These are phyloP conservation scores for Vidua chalybeata DNA, from an alignment of 2,113 vertebrate genomes.

Conservation along the genomic window DNA sequence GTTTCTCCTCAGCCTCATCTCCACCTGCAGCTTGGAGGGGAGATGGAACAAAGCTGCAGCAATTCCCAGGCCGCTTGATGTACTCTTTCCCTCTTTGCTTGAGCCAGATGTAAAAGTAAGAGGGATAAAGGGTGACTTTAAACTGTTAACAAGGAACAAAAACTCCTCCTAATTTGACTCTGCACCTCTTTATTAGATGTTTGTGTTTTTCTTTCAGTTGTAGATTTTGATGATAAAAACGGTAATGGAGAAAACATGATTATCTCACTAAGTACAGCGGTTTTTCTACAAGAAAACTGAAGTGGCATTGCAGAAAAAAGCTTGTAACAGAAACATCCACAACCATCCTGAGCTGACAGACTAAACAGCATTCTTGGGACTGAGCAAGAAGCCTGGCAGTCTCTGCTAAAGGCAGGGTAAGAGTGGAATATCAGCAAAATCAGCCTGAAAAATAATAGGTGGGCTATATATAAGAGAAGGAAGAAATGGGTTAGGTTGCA, in stretches of 20 bases:
- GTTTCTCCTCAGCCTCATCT: neutral
- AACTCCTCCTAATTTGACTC: neutral
- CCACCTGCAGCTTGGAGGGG: neutral
- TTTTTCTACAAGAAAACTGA: neutral
- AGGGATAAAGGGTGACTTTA: neutral
- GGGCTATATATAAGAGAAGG: neutral
- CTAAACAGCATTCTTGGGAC: neutral
- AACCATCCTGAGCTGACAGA: neutral
- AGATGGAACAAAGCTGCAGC: neutral
- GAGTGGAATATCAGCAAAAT: neutral
- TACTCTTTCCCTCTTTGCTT: neutral
- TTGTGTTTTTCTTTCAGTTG: neutral
- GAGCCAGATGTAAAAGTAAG: neutral
- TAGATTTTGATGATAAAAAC: neutral
- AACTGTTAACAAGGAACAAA: neutral
- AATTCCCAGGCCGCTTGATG: neutral
- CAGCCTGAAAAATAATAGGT: neutral
- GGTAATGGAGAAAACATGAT: neutral
- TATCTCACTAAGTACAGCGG: neutral
- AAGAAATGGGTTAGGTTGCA: neutral
- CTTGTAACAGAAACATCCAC: neutral
- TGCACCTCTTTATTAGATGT: neutral
- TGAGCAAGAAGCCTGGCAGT: neutral
- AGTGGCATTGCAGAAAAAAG: neutral
- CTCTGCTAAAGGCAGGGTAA: neutral